phyloP scores from a whole-genome alignment of 2,888 invertebrate species.

The Onchidella celtica region DNA sequence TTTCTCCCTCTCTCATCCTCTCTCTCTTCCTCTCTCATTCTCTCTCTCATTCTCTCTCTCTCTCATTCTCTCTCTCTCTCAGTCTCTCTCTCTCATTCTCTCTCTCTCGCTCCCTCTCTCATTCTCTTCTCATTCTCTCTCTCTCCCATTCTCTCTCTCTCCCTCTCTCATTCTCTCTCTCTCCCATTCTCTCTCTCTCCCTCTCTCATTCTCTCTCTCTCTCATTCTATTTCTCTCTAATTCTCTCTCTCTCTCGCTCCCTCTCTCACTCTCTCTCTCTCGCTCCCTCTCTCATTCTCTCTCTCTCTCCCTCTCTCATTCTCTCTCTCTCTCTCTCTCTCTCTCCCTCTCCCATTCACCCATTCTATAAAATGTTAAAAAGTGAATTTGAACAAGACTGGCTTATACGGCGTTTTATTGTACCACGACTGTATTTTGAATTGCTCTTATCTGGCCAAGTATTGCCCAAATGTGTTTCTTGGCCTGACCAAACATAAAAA shows the following conservation, averaged over 20 bases:
- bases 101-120: background rate
- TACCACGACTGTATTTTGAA: too few species aligned
- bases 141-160: background rate
- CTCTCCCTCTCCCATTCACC: background rate
- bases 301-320: background rate
- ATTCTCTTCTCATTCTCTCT: background rate
- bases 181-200: background rate
- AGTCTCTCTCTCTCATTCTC: background rate
- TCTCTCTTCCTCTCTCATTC: background rate
- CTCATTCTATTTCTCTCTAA: background rate
- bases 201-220: background rate
- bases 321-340: background rate
- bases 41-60: constrained; percentile 5
- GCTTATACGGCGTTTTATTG: too few species aligned
- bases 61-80: constrained; percentile 11
- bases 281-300: background rate
- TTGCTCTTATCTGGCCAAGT: too few species aligned
- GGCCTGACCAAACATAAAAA: too few species aligned
- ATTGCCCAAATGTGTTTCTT: too few species aligned
- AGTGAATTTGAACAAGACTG: too few species aligned
- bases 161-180: background rate
- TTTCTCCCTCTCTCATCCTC: too few species aligned
- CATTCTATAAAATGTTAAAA: background rate
- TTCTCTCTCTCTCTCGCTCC: constrained; percentile 11
- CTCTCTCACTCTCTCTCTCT: constrained; percentile 12